A percentile compares a stretch with the other conserved stretches of the same genome.
Evolutionary conservation across 2,113 vertebrate species (phyloP).

Genomic region (Melanocharis versteri): DNA sequence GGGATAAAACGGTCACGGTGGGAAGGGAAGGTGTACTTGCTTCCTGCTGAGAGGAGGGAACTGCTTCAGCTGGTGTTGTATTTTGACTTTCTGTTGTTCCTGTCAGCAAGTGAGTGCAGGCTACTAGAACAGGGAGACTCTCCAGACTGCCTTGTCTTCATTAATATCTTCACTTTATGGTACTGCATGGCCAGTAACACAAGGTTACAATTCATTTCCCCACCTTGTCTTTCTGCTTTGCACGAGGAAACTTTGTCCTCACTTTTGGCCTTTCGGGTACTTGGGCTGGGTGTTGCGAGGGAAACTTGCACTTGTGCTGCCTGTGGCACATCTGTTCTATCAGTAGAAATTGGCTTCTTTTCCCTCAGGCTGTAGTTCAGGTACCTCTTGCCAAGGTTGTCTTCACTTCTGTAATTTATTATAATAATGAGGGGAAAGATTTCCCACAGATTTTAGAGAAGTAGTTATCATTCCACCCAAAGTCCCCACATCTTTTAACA

Average conservation of each 20-base stretch:
- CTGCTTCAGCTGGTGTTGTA: neutral
- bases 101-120: neutral
- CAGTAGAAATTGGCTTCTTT: neutral
- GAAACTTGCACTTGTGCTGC: neutral
- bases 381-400: neutral
- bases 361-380: neutral
- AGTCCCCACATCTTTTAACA: neutral
- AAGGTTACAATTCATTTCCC: neutral
- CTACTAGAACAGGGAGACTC: neutral
- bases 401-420: slow-evolving; percentile 11
- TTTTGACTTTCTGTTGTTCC: neutral
- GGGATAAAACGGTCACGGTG: neutral
- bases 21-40: neutral
- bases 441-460: neutral
- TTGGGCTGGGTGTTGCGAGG: neutral
- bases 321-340: neutral
- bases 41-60: neutral
- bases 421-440: neutral
- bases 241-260: neutral
- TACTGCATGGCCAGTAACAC: neutral
- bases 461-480: neutral
- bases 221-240: neutral
- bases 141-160: neutral
- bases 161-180: neutral
- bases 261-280: neutral